phyloP scores from a whole-genome alignment of 2,797 vertebrate species.

The Okamejei kenojei region DNA sequence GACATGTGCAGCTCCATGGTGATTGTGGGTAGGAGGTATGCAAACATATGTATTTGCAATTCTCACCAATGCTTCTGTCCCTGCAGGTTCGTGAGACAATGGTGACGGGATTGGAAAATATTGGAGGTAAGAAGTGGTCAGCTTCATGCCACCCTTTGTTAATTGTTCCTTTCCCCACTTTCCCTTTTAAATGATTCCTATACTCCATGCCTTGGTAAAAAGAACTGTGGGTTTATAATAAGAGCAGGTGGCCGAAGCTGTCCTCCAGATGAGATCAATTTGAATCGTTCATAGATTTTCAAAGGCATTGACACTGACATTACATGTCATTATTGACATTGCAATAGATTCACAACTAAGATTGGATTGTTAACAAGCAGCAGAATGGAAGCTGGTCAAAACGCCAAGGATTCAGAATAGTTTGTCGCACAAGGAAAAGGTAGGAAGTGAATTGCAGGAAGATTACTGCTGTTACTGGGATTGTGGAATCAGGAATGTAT shows the following conservation, averaged over 20 bases:
- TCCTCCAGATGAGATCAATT: not conserved
- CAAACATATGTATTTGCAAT: not conserved
- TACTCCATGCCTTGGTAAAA: not conserved
- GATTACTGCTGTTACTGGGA: not conserved
- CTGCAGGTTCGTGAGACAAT: slow-evolving; percentile 81
- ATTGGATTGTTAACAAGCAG: not conserved
- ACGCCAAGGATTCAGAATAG: not conserved
- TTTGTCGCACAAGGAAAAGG: not conserved
- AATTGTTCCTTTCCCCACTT: slow-evolving; percentile 24
- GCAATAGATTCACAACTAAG: not conserved
- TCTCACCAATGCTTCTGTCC: slow-evolving; percentile 43
- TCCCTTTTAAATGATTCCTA: slow-evolving; percentile 38
- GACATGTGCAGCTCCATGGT: no score
- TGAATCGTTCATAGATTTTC: not conserved
- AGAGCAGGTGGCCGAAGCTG: slow-evolving; percentile 27
- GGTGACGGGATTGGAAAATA: slow-evolving; percentile 74
- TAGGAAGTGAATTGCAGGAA: not conserved
- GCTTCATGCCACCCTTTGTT: not conserved
- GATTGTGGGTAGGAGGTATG: not conserved
- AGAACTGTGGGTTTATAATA: not conserved
- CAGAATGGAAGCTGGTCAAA: not conserved
- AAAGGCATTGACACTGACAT: not conserved
- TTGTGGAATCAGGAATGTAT: not conserved
- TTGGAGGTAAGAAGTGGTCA: slow-evolving; percentile 70
- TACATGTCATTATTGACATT: not conserved